phyloP scores from a whole-genome alignment of 30 jellyfish, hydroid and myxozoan species.

The Calvadosia cruxmelitensis region DNA sequence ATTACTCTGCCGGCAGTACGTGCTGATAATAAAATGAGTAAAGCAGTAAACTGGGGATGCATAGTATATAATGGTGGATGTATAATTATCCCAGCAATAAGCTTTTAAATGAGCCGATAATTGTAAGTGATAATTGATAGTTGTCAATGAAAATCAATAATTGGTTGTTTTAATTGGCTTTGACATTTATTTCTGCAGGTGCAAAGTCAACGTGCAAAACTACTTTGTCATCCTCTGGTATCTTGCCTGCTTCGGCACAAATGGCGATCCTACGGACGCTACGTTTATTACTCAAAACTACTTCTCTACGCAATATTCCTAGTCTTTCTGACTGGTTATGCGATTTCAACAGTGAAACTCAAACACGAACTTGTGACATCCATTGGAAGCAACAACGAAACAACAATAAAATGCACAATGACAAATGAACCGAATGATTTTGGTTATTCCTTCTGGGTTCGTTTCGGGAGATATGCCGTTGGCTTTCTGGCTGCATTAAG shows the following conservation, averaged over 20 bases:
- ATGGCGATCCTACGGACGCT: conserved; percentile 91
- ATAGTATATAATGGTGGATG: no score
- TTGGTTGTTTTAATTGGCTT: not conserved
- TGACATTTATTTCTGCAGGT: conserved; percentile 38
- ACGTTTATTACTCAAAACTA: conserved; percentile 82
- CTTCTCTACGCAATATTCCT: conserved; percentile 54
- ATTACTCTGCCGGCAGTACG: no score
- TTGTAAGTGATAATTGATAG: not conserved
- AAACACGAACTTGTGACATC: conserved; percentile 19
- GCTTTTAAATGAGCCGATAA: no score
- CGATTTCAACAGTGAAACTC: conserved; percentile 49
- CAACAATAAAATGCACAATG: conserved; percentile 35
- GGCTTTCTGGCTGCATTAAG: conserved; percentile 38
- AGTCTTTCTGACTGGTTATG: conserved; percentile 83
- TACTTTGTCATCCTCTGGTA: conserved; percentile 92
- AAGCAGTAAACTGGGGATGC: no score
- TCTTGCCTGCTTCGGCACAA: conserved; percentile 85
- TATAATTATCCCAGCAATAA: no score
- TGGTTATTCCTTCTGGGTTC: conserved; percentile 51
- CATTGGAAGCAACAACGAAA: conserved; percentile 6
- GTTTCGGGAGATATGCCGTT: conserved; percentile 76
- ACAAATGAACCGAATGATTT: conserved; percentile 5
- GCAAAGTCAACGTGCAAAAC: conserved; percentile 75
- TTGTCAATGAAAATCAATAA: not conserved
- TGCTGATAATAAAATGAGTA: no score